Base-by-base conservation (phyloP, 2,113 vertebrate species). In the Neodontobutis hainanensis region DNA sequence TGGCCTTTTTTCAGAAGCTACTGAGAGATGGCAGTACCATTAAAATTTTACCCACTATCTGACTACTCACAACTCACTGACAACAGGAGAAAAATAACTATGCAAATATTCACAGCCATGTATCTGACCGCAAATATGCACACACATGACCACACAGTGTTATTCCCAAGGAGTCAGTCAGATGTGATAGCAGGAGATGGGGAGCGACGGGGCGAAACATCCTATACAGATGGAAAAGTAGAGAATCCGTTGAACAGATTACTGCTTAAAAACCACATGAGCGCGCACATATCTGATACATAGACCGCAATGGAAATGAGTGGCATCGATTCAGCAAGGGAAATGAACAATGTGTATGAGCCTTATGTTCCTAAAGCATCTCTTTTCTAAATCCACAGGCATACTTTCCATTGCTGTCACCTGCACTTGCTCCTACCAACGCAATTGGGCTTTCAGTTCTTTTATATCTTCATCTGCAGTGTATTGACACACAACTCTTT, bases 41-140 rank as follows among this genome's bases (percentile, higher is more conserved):
- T 89, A 92, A 92, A 92, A 82, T 91, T 91, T 92, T 91, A 92
- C 89, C 80, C 85, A 78, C 85, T 85, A 87, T 90, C 86, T 87
- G 81, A 81, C 86, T 78, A 80, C 83, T 85, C 70, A 51, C 72
- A 67, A 64, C 70, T 65, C 58, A 63, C 79, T 68, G 84, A 80
- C 76, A 76, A 86, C 76, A 47, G 43, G 51, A 40, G 65, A 19
- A 58, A 68, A 68, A 51, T 76, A 73, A 64, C 36, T 61, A 62
- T 62, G 75, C 65, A 77, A 77, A 77, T 75, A 77, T 71, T 83
- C 58, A 76, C 58, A 76, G 57, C 70, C 77, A 80, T 68, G 69
- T 78, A 78, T 73, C 71, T 52, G 68, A 73, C 73, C 81, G 56
- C 73, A 68, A 68, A 81, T 44, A 81, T 19, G 50, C 50, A 35